Evolutionary conservation across 1,140 invertebrate genomes (phyloP).

Genomic region (Drosophila pruinosa): DNA sequence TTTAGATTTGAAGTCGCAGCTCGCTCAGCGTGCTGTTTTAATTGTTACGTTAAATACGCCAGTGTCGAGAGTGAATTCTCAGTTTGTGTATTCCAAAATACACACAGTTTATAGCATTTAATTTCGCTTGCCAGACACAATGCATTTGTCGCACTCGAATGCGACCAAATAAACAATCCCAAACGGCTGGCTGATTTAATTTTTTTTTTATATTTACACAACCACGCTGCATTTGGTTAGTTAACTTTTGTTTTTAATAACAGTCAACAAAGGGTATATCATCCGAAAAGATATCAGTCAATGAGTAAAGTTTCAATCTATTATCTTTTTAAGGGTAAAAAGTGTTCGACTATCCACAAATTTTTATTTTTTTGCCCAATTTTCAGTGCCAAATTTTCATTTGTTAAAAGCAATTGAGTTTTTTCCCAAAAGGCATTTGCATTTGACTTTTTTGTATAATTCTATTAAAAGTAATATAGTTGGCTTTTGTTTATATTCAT

Average conservation of each 20-base stretch:
- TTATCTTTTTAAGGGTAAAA: not conserved
- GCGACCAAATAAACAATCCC: slow-evolving; percentile 53
- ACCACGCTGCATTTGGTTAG: slow-evolving; percentile 27
- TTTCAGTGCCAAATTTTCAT: slow-evolving; percentile 1
- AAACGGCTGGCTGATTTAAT: slow-evolving; percentile 5
- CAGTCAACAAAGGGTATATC: not conserved
- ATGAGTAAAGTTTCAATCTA: too few species aligned
- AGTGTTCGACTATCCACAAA: not conserved
- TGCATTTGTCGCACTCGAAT: slow-evolving; percentile 34
- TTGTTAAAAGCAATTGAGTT: slow-evolving; percentile 19
- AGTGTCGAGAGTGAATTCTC: not conserved
- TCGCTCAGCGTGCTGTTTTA: slow-evolving; percentile 70
- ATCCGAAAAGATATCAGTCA: not conserved
- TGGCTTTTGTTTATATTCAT: not conserved
- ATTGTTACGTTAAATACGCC: slow-evolving; percentile 50
- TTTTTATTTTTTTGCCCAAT: not conserved
- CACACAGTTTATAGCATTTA: slow-evolving; percentile 67
- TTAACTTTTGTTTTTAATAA: not conserved
- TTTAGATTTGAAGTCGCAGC: slow-evolving; percentile 8
- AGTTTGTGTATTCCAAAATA: slow-evolving; percentile 9
- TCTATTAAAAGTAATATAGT: not conserved
- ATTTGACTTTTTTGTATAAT: slow-evolving; percentile 1
- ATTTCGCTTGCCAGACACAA: slow-evolving; percentile 45
- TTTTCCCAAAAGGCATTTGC: not conserved
- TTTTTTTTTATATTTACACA: slow-evolving; percentile 13